Conservation (phyloP, 2,113 vertebrate species). For the Okapia johnstoni region DNA sequence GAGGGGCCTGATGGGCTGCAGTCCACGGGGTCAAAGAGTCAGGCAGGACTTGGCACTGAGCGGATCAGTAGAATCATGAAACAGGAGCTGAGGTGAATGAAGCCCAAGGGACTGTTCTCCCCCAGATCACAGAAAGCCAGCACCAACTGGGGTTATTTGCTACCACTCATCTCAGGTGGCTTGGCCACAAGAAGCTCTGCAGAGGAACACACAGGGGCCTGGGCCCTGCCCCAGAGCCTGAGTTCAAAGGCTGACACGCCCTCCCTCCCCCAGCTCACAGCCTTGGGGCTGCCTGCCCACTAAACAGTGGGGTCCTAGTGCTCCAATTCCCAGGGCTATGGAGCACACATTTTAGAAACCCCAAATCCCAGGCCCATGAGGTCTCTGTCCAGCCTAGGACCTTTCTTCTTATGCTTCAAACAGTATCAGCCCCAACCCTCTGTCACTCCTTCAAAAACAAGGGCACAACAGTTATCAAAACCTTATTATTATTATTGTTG, state of each 20-base stretch:
- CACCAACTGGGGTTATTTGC: background rate
- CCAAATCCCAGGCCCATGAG: conserved; percentile 3
- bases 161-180: background rate
- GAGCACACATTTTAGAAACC: background rate
- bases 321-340: background rate
- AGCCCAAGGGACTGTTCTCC: background rate
- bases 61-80: background rate
- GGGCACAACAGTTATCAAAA: background rate
- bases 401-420: background rate
- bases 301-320: background rate
- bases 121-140: background rate
- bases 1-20: background rate
- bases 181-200: background rate
- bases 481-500: background rate
- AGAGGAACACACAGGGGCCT: background rate
- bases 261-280: background rate
- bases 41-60: background rate
- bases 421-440: background rate
- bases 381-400: background rate
- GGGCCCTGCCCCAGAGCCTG: background rate
- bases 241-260: background rate
- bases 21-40: background rate
- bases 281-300: background rate
- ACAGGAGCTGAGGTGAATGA: background rate
- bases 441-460: background rate